These are phyloP conservation scores for Channa argus DNA, from an alignment of 2,113 vertebrate genomes.

Conservation along the genomic window DNA sequence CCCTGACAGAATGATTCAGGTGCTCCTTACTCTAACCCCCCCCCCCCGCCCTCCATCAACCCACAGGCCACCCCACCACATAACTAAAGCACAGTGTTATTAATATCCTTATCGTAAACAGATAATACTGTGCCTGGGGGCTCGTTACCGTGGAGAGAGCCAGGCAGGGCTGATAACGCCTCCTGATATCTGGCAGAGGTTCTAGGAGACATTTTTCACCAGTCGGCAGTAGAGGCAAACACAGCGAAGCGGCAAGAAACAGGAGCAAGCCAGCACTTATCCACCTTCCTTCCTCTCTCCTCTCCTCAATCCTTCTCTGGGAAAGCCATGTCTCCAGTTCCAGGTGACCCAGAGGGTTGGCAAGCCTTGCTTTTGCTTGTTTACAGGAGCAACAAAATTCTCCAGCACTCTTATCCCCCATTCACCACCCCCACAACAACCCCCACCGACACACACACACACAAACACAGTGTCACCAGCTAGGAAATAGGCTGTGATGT, in stretches of 20 bases:
- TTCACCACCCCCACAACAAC: too few species aligned
- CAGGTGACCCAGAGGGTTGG: slow-evolving; percentile 51
- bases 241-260: slow-evolving; percentile 24
- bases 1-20: slow-evolving; percentile 74
- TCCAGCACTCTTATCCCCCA: slow-evolving; percentile 13
- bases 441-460: too few species aligned
- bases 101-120: slow-evolving; percentile 83
- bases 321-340: slow-evolving; percentile 33
- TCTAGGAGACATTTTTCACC: slow-evolving; percentile 72
- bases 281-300: slow-evolving; percentile 26
- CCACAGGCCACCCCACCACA: slow-evolving; percentile 57
- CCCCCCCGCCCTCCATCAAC: slow-evolving; percentile 15
- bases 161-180: slow-evolving; percentile 69
- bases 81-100: slow-evolving; percentile 78
- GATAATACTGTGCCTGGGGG: slow-evolving; percentile 78
- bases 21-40: slow-evolving; percentile 25
- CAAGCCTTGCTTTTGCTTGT: slow-evolving; percentile 45
- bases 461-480: neutral
- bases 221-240: slow-evolving; percentile 42
- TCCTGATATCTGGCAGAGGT: slow-evolving; percentile 60
- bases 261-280: slow-evolving; percentile 55
- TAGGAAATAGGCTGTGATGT: slow-evolving; percentile 36
- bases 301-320: slow-evolving; percentile 47
- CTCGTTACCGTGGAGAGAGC: slow-evolving; percentile 72
- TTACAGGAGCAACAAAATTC: slow-evolving; percentile 44